These are phyloP conservation scores for Eilema caniola DNA, from an alignment of 2,888 invertebrate species.

Conservation along the genomic window DNA sequence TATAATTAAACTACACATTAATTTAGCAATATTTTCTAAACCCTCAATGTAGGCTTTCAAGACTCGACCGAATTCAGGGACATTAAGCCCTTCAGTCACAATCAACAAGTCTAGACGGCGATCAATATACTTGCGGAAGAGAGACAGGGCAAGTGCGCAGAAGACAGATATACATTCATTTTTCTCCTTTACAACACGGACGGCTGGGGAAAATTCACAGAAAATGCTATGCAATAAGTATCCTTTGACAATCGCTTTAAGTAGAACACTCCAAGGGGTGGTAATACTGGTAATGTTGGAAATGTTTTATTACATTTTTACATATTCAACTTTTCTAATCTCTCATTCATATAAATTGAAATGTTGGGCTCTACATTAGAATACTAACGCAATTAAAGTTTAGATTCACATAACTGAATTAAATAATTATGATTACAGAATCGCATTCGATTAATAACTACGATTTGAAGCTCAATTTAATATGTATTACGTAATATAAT, in stretches of 20 bases:
- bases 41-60: conserved; percentile 32
- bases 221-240: conserved; percentile 31
- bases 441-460: neutral
- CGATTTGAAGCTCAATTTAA: too few species aligned
- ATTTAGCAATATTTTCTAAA: conserved; percentile 17
- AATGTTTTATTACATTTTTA: too few species aligned
- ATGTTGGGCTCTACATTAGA: neutral
- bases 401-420: neutral
- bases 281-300: neutral
- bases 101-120: conserved; percentile 86
- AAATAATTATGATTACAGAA: neutral
- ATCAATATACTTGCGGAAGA: conserved; percentile 79
- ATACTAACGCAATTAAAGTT: neutral
- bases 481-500: neutral
- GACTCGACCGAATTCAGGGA: conserved; percentile 59
- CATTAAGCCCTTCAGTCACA: conserved; percentile 66
- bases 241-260: conserved; percentile 33
- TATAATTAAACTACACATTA: neutral
- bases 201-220: conserved; percentile 33
- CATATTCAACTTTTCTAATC: neutral
- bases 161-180: conserved; percentile 60
- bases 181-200: conserved; percentile 51
- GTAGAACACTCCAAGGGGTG: conserved; percentile 11
- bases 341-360: neutral
- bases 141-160: conserved; percentile 64